Conservation (phyloP, 2,113 vertebrate genomes). For the Pituophis catenifer region DNA sequence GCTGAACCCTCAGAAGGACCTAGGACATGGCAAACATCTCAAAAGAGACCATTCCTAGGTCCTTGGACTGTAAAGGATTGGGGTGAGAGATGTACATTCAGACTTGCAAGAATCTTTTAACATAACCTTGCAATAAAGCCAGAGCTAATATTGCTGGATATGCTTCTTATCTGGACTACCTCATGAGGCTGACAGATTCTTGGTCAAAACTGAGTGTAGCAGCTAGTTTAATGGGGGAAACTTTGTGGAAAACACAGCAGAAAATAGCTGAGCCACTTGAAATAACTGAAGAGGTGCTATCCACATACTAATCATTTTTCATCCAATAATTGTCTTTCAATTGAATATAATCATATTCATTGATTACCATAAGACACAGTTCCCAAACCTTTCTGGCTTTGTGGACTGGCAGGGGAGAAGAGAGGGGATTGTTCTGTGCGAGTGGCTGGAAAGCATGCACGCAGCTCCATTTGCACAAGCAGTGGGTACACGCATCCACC, state of each 20-base stretch:
- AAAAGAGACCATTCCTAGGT: neutral
- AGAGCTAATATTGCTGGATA: neutral
- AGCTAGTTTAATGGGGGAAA: neutral
- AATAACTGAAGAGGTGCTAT: neutral
- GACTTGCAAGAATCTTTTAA: neutral
- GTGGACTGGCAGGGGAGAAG: neutral
- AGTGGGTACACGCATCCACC: fast-evolving
- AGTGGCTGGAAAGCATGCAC: fast-evolving
- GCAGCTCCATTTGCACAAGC: neutral
- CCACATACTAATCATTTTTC: neutral
- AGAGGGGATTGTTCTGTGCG: neutral
- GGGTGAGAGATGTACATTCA: neutral
- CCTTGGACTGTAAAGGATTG: neutral
- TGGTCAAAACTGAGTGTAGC: neutral
- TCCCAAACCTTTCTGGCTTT: neutral
- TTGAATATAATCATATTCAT: neutral
- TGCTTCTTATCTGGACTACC: neutral
- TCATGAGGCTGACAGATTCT: neutral
- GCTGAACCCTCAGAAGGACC: neutral
- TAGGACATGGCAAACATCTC: neutral
- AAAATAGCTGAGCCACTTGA: neutral
- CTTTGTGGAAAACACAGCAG: neutral
- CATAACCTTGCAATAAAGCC: neutral
- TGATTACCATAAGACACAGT: neutral
- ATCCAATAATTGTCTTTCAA: neutral